phyloP scores from a whole-genome alignment of 2,888 invertebrate genomes.

The Caenorhabditis sulstoni region DNA sequence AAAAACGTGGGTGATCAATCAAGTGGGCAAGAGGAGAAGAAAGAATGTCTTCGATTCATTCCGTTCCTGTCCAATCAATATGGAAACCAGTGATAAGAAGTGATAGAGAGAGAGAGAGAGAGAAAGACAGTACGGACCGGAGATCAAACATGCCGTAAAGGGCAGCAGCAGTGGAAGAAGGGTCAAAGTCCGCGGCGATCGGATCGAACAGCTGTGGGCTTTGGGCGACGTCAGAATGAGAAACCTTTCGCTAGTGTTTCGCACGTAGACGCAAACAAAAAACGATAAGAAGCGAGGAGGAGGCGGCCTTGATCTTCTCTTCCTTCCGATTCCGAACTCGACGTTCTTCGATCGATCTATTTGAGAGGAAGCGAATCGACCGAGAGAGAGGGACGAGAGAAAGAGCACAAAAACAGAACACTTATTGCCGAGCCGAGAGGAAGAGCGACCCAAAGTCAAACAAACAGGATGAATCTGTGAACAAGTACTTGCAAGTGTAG shows the following conservation, averaged over 20 bases:
- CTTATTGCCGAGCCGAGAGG: slow-evolving; percentile 14
- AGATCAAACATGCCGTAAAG: slow-evolving; percentile 26
- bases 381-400: slow-evolving; percentile 22
- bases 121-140: slow-evolving; percentile 19
- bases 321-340: too few relatives aligned
- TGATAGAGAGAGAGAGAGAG: neutral
- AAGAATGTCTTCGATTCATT: slow-evolving; percentile 18
- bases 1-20: too few relatives aligned
- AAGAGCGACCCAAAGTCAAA: slow-evolving; percentile 8
- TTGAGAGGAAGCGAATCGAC: neutral
- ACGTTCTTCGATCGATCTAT: too few relatives aligned
- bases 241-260: slow-evolving; percentile 23
- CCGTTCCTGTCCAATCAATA: slow-evolving; percentile 22
- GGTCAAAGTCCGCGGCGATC: slow-evolving; percentile 29
- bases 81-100: slow-evolving; percentile 33
- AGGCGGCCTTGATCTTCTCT: neutral
- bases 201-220: slow-evolving; percentile 43
- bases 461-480: slow-evolving; percentile 10
- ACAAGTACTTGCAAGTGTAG: too few relatives aligned
- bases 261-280: slow-evolving; percentile 50
- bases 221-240: slow-evolving; percentile 3
- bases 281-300: slow-evolving; percentile 12
- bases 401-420: slow-evolving; percentile 36
- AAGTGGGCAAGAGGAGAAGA: too few relatives aligned
- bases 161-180: neutral